These are phyloP conservation scores for Nasonia oneida DNA, from an alignment of 2,888 invertebrate species.

Conservation along the genomic window DNA sequence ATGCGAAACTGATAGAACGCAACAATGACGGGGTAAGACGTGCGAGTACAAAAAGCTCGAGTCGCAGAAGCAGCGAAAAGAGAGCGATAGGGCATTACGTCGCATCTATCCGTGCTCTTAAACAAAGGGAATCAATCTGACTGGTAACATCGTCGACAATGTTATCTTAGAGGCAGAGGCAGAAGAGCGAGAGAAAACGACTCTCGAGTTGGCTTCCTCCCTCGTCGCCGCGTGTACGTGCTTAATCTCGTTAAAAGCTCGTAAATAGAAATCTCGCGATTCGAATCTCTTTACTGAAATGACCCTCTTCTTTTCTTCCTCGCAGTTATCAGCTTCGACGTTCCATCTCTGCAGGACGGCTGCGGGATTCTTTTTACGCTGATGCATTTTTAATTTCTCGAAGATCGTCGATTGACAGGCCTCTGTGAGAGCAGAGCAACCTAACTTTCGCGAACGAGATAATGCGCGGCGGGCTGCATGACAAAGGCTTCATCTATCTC, in stretches of 20 bases:
- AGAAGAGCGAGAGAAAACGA: neutral
- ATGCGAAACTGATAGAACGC: neutral
- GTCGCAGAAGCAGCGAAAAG: neutral
- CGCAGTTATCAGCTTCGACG: neutral
- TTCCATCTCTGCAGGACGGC: neutral
- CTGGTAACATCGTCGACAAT: constrained; percentile 45
- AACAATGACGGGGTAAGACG: neutral
- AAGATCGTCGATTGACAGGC: neutral
- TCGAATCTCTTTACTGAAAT: constrained; percentile 42
- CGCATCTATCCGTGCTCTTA: neutral
- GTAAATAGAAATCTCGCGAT: constrained; percentile 47
- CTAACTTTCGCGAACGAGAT: neutral
- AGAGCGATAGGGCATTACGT: constrained; percentile 37
- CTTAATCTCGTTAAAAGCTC: constrained; percentile 59
- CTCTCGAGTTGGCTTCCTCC: neutral
- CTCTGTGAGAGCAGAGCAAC: too few species aligned
- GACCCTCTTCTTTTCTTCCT: neutral
- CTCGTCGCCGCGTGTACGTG: constrained; percentile 12
- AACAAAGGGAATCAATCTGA: constrained; percentile 55
- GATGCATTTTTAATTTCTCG: neutral
- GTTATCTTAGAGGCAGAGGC: constrained; percentile 16
- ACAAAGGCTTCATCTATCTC: neutral
- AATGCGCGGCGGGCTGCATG: neutral
- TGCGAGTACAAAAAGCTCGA: neutral
- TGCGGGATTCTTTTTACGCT: neutral